phyloP scores from a whole-genome alignment of 2,113 vertebrate genomes.

The Vulpes lagopus region DNA sequence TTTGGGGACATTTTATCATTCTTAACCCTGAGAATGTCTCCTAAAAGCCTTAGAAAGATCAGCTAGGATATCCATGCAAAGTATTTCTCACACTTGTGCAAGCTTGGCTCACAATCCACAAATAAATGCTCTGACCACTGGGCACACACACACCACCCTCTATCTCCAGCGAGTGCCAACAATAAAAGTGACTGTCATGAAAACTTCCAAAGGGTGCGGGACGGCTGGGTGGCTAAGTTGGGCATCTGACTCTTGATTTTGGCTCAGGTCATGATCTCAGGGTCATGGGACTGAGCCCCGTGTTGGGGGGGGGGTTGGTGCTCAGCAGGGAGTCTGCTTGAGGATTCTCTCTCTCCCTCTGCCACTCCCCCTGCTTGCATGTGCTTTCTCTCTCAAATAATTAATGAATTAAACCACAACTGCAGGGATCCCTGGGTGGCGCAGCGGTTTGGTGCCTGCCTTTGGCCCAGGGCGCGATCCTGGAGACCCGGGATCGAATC shows the following conservation, averaged over 20 bases:
- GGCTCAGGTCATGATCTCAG: background rate
- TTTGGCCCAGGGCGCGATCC: too few species aligned
- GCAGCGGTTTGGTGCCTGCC: too few species aligned
- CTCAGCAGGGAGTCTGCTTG: background rate
- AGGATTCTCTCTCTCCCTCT: background rate
- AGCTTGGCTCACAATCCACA: background rate
- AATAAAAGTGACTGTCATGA: rapidly evolving
- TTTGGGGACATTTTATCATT: background rate
- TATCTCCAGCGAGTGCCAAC: background rate
- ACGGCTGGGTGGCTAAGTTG: background rate
- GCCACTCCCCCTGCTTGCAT: background rate
- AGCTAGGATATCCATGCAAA: background rate
- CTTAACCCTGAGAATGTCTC: background rate
- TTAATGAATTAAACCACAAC: background rate
- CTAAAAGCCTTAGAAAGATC: background rate
- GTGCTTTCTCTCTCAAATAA: background rate
- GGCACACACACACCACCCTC: background rate
- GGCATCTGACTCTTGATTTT: background rate
- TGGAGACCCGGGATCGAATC: too few species aligned
- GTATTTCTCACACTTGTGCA: background rate
- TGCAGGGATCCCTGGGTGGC: too few species aligned
- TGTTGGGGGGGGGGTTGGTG: background rate
- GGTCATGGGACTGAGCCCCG: background rate
- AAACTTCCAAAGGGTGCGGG: background rate
- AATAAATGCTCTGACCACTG: background rate